Conservation (phyloP, 2,888 invertebrate genomes). For the Tinea semifulvella region DNA sequence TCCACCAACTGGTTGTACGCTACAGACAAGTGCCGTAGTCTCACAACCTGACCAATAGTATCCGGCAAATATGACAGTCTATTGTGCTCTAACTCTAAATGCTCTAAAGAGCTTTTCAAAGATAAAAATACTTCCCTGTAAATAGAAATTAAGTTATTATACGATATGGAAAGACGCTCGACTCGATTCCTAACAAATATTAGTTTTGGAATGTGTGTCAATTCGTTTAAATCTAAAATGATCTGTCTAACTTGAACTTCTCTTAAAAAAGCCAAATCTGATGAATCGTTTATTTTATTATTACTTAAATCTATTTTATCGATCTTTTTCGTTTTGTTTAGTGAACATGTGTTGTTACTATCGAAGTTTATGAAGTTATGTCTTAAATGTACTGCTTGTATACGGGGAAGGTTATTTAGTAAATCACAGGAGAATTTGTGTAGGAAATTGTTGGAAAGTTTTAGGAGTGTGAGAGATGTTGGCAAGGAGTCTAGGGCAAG, state of each 20-base stretch:
- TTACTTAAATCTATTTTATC: slow-evolving; percentile 87
- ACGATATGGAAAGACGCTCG: slow-evolving; percentile 80
- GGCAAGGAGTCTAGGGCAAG: slow-evolving; percentile 72
- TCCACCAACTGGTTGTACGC: slow-evolving; percentile 75
- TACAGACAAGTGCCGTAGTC: slow-evolving; percentile 82
- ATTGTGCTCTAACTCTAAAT: slow-evolving; percentile 85
- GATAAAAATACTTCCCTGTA: slow-evolving; percentile 78
- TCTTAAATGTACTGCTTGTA: slow-evolving; percentile 76
- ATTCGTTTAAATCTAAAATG: slow-evolving; percentile 83
- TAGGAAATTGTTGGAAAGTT: slow-evolving; percentile 77
- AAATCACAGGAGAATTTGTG: slow-evolving; percentile 73
- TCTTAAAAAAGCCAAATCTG: slow-evolving; percentile 72
- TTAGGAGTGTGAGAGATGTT: slow-evolving; percentile 72
- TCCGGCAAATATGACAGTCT: slow-evolving; percentile 74
- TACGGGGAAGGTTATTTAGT: slow-evolving; percentile 68
- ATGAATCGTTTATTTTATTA: slow-evolving; percentile 78
- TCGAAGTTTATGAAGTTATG: slow-evolving; percentile 51
- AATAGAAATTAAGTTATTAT: slow-evolving; percentile 76
- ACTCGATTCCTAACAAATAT: slow-evolving; percentile 76
- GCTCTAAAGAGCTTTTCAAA: slow-evolving; percentile 77
- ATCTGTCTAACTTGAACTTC: slow-evolving; percentile 81
- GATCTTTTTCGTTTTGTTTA: slow-evolving; percentile 70
- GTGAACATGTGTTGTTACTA: slow-evolving; percentile 43
- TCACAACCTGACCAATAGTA: slow-evolving; percentile 72
- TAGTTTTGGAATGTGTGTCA: slow-evolving; percentile 70